These are phyloP conservation scores for Puma concolor DNA, from an alignment of 2,113 vertebrate species.

Conservation along the genomic window DNA sequence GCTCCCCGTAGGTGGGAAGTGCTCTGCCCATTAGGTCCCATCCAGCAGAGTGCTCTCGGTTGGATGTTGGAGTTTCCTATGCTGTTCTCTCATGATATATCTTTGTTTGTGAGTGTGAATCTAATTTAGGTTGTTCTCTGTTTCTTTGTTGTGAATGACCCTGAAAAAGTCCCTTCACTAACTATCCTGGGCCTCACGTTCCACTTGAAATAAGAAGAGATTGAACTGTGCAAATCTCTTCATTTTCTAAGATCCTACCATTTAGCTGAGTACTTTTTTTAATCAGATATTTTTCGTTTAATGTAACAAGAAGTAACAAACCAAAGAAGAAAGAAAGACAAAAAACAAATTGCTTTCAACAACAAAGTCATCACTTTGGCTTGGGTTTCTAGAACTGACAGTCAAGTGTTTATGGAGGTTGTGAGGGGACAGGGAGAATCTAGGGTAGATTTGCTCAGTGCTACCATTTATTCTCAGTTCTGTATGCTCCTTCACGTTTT, in stretches of 20 bases:
- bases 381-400: constrained; percentile 16
- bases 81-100: background rate
- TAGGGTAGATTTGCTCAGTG: background rate
- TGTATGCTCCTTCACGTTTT: background rate
- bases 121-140: background rate
- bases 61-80: background rate
- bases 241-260: background rate
- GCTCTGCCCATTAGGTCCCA: background rate
- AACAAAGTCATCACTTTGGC: background rate
- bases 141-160: constrained; percentile 8
- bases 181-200: background rate
- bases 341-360: background rate
- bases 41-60: background rate
- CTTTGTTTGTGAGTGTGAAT: background rate
- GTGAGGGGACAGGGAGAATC: background rate
- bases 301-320: background rate
- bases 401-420: background rate
- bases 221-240: background rate
- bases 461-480: background rate
- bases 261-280: background rate
- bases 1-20: background rate
- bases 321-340: background rate
- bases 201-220: constrained; percentile 10
- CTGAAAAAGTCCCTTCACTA: background rate
- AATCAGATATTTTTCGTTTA: background rate